phyloP scores from a whole-genome alignment of 1,140 invertebrate genomes.

The Cataglyphis hispanica region DNA sequence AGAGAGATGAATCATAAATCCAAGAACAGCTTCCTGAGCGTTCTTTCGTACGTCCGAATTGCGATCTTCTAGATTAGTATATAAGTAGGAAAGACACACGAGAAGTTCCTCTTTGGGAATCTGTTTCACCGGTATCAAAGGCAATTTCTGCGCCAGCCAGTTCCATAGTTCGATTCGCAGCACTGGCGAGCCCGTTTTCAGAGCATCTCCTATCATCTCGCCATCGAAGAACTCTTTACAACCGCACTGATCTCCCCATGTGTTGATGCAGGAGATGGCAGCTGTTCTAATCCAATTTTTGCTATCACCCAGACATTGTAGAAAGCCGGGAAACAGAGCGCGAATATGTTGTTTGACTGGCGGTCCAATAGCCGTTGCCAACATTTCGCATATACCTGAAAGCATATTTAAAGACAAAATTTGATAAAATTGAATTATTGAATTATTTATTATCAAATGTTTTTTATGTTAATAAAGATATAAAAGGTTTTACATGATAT shows the following conservation, averaged over 20 bases:
- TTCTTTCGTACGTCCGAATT: constrained; percentile 96
- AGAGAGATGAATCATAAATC: constrained; percentile 97
- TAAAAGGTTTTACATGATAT: too few species aligned
- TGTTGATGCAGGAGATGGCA: constrained; percentile 93
- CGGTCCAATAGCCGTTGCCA: constrained; percentile 93
- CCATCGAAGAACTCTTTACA: constrained; percentile 94
- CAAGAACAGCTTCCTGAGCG: constrained; percentile 95
- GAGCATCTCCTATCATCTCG: constrained; percentile 95
- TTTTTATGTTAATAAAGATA: neutral
- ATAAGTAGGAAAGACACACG: constrained; percentile 93
- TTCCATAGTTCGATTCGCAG: constrained; percentile 93
- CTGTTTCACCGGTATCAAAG: constrained; percentile 89
- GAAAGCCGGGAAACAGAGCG: constrained; percentile 93
- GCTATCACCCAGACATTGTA: constrained; percentile 91
- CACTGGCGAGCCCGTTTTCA: constrained; percentile 94
- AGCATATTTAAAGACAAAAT: neutral
- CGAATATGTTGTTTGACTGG: constrained; percentile 93
- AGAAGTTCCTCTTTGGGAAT: constrained; percentile 94
- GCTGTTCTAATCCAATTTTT: constrained; percentile 93
- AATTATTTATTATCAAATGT: neutral
- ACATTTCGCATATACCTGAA: constrained; percentile 91
- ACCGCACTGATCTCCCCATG: constrained; percentile 93
- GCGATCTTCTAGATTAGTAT: constrained; percentile 95
- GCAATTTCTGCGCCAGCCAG: constrained; percentile 94
- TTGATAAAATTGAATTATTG: neutral